Conservation (phyloP, 2,113 vertebrate species). For the Equus przewalskii region DNA sequence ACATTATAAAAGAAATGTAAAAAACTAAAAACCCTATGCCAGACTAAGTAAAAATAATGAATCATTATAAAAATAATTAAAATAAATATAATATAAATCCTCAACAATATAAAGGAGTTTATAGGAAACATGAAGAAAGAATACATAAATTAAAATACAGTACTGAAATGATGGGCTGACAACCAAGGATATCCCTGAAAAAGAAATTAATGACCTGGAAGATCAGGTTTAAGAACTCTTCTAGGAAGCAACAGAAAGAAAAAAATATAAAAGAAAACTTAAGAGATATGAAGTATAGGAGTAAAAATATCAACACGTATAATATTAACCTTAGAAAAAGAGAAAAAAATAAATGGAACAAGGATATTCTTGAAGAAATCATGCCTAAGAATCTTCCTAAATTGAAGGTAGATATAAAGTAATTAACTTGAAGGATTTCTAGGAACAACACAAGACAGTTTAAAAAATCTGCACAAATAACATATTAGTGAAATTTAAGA, state of each 20-base stretch:
- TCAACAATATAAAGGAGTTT: not conserved
- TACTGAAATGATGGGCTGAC: not conserved
- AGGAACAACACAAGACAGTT: not conserved
- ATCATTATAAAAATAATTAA: not conserved
- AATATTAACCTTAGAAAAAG: not conserved
- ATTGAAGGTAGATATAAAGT: not conserved
- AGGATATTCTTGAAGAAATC: not conserved
- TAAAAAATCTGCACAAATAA: not conserved
- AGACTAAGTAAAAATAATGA: not conserved
- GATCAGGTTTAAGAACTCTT: not conserved
- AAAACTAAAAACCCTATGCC: not conserved
- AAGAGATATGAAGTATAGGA: not conserved
- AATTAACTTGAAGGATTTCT: not conserved
- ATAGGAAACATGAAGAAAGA: not conserved
- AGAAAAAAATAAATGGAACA: not conserved
- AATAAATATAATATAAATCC: not conserved
- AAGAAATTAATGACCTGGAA: not conserved
- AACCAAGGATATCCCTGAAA: not conserved
- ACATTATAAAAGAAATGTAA: not conserved
- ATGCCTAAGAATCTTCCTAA: not conserved
- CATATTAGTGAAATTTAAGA: not conserved
- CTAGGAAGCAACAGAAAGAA: not conserved
- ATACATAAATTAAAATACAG: not conserved
- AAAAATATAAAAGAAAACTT: not conserved
- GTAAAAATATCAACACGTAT: not conserved